Conservation (phyloP, 2,113 vertebrate genomes). For the Oenanthe oenanthe region DNA sequence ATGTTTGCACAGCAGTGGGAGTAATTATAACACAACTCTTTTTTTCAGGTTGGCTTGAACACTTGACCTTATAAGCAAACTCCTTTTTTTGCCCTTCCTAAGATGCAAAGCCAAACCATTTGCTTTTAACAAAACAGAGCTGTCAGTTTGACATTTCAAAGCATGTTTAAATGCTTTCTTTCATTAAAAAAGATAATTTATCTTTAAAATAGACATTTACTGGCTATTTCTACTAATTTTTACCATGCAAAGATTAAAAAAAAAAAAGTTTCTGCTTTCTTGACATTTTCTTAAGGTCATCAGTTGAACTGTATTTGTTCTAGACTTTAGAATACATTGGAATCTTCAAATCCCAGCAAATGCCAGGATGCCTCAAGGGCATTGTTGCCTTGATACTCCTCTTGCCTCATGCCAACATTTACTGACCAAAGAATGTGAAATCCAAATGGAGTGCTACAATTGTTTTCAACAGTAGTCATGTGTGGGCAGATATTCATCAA, state of each 20-base stretch:
- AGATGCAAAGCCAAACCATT: constrained; percentile 14
- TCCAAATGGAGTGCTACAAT: neutral
- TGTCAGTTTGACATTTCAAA: constrained; percentile 27
- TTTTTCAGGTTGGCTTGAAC: constrained; percentile 60
- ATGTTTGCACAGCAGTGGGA: constrained; percentile 22
- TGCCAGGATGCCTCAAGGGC: constrained; percentile 20
- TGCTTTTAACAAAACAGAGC: constrained; percentile 42
- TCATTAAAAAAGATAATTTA: neutral
- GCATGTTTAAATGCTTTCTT: neutral
- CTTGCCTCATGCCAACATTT: constrained; percentile 4
- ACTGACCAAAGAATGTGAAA: constrained; percentile 23
- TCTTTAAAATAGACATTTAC: neutral
- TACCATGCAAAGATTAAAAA: neutral
- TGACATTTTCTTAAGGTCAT: constrained; percentile 21
- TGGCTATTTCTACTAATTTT: neutral
- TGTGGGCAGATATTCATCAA: constrained; percentile 6
- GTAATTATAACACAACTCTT: constrained; percentile 30
- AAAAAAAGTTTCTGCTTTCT: neutral
- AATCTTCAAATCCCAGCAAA: neutral
- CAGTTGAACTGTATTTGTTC: constrained; percentile 9
- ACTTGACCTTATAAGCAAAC: constrained; percentile 50
- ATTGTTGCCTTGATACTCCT: neutral
- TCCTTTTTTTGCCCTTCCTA: neutral
- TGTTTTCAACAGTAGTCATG: neutral
- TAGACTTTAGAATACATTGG: neutral